Percentiles rank a stretch among this genome's conserved stretches.
Conservation (phyloP, 2,888 invertebrate genomes). For the Cephalotes varians region DNA sequence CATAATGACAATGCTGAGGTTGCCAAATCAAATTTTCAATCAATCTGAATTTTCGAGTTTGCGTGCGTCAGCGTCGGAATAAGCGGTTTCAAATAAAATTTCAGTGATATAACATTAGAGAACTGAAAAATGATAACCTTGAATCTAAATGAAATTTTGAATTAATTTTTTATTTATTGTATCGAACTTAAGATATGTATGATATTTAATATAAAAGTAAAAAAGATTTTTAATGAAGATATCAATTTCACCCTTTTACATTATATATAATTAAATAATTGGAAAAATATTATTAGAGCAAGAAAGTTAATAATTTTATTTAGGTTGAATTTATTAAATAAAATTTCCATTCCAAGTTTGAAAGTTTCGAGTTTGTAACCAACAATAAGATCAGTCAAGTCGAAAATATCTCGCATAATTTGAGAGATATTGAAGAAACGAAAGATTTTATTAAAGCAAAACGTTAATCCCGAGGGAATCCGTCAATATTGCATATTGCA, state of each 20-base stretch:
- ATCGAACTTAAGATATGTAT: background rate
- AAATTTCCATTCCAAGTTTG: background rate
- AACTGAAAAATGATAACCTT: background rate
- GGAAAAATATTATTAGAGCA: background rate
- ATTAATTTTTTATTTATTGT: background rate
- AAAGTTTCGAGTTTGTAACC: background rate
- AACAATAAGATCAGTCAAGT: background rate
- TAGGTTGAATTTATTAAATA: background rate
- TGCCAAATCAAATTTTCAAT: conserved; percentile 53
- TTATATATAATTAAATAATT: background rate
- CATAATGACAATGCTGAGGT: conserved; percentile 51
- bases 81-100: conserved; percentile 12
- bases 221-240: background rate
- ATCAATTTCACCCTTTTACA: background rate
- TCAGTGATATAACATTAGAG: background rate
- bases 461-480: conserved; percentile 44
- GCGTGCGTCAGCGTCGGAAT: background rate
- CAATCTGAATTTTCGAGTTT: conserved; percentile 18
- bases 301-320: background rate
- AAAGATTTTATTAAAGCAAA: conserved; percentile 29
- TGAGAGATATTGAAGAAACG: conserved; percentile 9
- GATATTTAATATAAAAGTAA: background rate
- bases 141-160: background rate
- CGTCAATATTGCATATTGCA: conserved; percentile 52
- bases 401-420: conserved; percentile 25